Evolutionary conservation across 2,888 invertebrate genomes (phyloP).

Genomic region (Galeruca laticollis): DNA sequence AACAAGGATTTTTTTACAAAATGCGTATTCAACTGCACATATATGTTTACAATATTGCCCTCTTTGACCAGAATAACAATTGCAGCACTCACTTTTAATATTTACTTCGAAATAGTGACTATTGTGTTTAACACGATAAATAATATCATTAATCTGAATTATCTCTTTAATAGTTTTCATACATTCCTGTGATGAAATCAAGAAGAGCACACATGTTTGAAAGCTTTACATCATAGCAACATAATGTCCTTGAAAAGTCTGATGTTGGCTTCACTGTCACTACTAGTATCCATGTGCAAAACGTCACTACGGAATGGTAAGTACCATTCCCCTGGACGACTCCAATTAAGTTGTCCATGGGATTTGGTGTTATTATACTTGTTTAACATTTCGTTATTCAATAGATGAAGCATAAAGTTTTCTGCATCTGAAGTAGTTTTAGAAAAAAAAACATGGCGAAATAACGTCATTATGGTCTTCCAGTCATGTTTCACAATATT

Average conservation of each 20-base stretch:
- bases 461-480: constrained; percentile 21
- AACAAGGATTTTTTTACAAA: constrained; percentile 19
- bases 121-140: background rate
- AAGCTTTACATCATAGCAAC: constrained; percentile 14
- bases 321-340: background rate
- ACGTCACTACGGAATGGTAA: constrained; percentile 5
- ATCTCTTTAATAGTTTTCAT: constrained; percentile 15
- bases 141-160: too few species aligned
- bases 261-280: background rate
- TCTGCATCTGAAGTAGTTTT: too few species aligned
- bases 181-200: too few species aligned
- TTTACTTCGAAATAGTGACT: constrained; percentile 6
- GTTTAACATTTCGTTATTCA: background rate
- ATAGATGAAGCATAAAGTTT: too few species aligned
- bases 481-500: background rate
- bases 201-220: too few species aligned
- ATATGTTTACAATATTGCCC: too few species aligned
- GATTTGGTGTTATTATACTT: constrained; percentile 2
- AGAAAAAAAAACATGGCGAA: constrained; percentile 2
- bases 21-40: constrained; percentile 14
- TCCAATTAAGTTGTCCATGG: background rate
- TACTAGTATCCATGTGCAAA: background rate
- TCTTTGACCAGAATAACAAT: constrained; percentile 8
- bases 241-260: constrained; percentile 3
- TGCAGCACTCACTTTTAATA: constrained; percentile 13